phyloP scores from a whole-genome alignment of 2,888 invertebrate species.

The Sepioteuthis lessoniana region DNA sequence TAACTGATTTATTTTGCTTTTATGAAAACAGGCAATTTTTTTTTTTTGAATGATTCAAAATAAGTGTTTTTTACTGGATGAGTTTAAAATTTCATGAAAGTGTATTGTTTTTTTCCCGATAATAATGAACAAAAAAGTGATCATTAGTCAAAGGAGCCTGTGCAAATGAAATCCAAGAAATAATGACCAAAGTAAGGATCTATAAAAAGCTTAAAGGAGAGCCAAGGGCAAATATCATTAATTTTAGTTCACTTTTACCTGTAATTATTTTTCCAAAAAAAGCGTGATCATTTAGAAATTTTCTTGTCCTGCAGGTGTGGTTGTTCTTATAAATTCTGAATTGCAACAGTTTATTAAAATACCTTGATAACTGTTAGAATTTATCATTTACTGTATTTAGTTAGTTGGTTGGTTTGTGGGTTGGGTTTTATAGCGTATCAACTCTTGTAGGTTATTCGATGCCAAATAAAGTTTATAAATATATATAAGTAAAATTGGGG shows the following conservation, averaged over 20 bases:
- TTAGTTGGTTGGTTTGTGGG: too few species aligned
- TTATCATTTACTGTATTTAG: background rate
- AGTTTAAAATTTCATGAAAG: background rate
- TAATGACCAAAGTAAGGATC: background rate
- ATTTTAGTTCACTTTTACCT: background rate
- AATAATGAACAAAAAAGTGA: background rate
- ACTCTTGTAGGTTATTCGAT: too few species aligned
- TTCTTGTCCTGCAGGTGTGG: too few species aligned
- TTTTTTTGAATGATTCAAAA: background rate
- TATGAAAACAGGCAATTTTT: background rate
- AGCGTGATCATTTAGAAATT: background rate
- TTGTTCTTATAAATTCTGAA: background rate
- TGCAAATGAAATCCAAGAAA: background rate
- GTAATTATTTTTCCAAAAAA: too few species aligned
- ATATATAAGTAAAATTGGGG: too few species aligned
- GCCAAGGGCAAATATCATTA: background rate
- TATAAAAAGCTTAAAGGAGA: background rate
- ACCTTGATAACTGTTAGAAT: background rate
- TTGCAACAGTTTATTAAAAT: background rate
- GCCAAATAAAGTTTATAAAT: too few species aligned
- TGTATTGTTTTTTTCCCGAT: background rate
- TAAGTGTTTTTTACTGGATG: background rate
- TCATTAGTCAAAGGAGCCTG: background rate
- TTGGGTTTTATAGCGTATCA: too few species aligned
- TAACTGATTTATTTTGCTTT: background rate